Conservation (phyloP, 2,888 invertebrate species). For the Eupithecia insigniata region DNA sequence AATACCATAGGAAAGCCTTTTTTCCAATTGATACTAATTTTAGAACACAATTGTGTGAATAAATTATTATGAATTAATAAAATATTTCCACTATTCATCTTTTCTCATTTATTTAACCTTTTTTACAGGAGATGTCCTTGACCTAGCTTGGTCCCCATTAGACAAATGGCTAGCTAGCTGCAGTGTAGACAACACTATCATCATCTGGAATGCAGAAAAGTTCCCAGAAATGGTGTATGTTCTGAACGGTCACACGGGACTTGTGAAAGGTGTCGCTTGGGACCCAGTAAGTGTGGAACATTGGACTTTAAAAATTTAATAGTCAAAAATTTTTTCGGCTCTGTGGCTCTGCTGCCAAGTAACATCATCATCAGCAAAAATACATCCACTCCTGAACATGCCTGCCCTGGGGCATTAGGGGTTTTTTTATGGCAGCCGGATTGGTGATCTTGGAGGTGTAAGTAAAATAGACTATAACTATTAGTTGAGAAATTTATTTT, state of each 20-base stretch:
- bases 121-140: conserved; percentile 91
- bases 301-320: not conserved
- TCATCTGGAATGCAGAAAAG: conserved; percentile 97
- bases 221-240: conserved; percentile 93
- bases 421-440: too few relatives aligned
- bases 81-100: not conserved
- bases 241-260: conserved; percentile 94
- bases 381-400: not conserved
- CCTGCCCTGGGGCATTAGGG: too few relatives aligned
- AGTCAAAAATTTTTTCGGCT: not conserved
- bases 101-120: not conserved
- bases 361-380: not conserved
- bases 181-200: conserved; percentile 98
- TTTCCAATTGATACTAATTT: not conserved
- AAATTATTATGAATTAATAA: not conserved
- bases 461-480: too few relatives aligned
- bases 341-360: not conserved
- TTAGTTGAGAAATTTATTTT: too few relatives aligned
- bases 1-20: not conserved
- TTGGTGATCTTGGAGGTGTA: too few relatives aligned
- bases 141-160: conserved; percentile 97
- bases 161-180: conserved; percentile 98
- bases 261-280: conserved; percentile 99
- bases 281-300: conserved; percentile 88
- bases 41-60: not conserved